Base-by-base conservation (phyloP, 2,888 invertebrate genomes). In the Calliopum simillimum region DNA sequence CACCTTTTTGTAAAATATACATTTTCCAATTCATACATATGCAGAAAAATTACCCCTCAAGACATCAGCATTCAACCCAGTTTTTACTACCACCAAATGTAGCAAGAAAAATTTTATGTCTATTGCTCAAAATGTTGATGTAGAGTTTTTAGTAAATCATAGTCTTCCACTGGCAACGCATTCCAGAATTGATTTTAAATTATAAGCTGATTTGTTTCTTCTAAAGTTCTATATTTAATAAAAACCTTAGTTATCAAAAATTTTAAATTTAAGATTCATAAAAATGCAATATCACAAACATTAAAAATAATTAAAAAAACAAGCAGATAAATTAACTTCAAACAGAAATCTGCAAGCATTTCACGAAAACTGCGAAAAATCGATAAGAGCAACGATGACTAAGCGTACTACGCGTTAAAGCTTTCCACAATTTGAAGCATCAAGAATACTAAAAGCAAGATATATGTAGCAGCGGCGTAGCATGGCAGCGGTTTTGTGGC, bases 121-220 rank as follows among this genome's bases (percentile, higher is more conserved):
- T 61, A 61, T 23, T 61, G 5, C 21, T 33, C 4, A 47, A 33
- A 49, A 47, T 44, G 12, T 61, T 14, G 46, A 23, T 56, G 14
- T 12, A 70, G 62, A 21, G 61, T 55, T 63, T 68, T 79, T 77
- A 85, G 85, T 85, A 76, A 79, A 78, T 73, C 75, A 72, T 78
- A 80, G 85, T 85, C 85, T 85, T 85, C 84, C 84, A 82, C 76
- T 75, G 79, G 75, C 78, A 80, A 76, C 78, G 79, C 79, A 76
- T 67, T 69, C 66, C 71, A 67, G 49, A 6, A 23, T 33, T 33
- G 8, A 33, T 43, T 51, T 13, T 23, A 53, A 53, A 23, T 12
- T 49, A 51, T 49, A 49, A 25, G 33, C 16, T n/a, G n/a, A n/a
- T n/a, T n/a, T n/a, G n/a, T n/a, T n/a, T n/a, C n/a, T 43, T 25